phyloP scores from a whole-genome alignment of 2,113 vertebrate species.

The Sebastes schlegelii region DNA sequence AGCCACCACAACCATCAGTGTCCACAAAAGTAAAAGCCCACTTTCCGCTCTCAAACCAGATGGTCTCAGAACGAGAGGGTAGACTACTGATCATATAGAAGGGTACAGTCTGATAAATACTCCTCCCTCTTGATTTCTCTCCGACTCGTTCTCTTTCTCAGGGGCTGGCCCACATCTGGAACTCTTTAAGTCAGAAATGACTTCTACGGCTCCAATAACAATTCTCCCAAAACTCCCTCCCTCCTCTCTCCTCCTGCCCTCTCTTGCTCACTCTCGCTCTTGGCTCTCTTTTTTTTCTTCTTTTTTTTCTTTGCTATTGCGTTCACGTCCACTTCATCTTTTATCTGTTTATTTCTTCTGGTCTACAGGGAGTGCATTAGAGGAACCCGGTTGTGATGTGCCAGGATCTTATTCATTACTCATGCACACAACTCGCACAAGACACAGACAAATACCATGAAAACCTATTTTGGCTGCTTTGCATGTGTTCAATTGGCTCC shows the following conservation, averaged over 20 bases:
- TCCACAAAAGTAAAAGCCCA: slow-evolving; percentile 11
- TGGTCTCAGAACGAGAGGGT: neutral
- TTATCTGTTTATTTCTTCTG: slow-evolving; percentile 78
- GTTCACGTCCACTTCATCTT: slow-evolving; percentile 62
- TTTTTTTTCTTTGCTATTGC: slow-evolving; percentile 48
- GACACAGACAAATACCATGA: slow-evolving; percentile 33
- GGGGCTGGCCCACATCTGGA: slow-evolving; percentile 84
- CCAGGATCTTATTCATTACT: slow-evolving; percentile 80
- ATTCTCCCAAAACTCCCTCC: slow-evolving; percentile 68
- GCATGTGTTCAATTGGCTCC: slow-evolving; percentile 65
- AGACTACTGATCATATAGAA: slow-evolving; percentile 43
- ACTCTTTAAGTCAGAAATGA: slow-evolving; percentile 84
- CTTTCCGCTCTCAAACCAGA: slow-evolving; percentile 16
- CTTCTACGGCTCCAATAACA: slow-evolving; percentile 86
- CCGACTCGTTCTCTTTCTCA: slow-evolving; percentile 58
- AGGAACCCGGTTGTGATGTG: slow-evolving; percentile 66
- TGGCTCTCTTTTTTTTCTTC: slow-evolving; percentile 30
- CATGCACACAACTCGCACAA: slow-evolving; percentile 41
- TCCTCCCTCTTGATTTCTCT: slow-evolving; percentile 60
- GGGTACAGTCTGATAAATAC: slow-evolving; percentile 51
- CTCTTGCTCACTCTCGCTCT: slow-evolving; percentile 45
- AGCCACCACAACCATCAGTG: slow-evolving; percentile 8
- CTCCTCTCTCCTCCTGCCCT: slow-evolving; percentile 49
- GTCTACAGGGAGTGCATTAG: slow-evolving; percentile 74
- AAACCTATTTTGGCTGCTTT: slow-evolving; percentile 62